Conservation (phyloP, 1,140 invertebrate species). For the Drosophila equinoxialis region DNA sequence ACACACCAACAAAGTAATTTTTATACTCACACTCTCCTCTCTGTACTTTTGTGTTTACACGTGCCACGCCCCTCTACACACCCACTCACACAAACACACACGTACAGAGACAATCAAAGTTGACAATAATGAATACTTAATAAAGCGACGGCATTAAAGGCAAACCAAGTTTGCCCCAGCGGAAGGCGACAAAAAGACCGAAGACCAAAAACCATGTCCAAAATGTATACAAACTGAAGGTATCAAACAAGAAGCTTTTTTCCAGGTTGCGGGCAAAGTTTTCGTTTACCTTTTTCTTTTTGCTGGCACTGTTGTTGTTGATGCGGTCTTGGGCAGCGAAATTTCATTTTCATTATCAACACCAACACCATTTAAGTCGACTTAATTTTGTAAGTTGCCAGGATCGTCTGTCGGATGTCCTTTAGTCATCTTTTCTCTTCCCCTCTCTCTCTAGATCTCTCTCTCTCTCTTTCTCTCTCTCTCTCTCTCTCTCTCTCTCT, state of each 20-base stretch:
- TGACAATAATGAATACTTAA: constrained; percentile 80
- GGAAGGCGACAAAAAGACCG: constrained; percentile 43
- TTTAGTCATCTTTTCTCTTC: neutral
- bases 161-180: constrained; percentile 34
- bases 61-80: neutral
- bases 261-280: constrained; percentile 54
- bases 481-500: neutral
- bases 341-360: constrained; percentile 76
- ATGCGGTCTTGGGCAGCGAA: constrained; percentile 26
- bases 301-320: constrained; percentile 4
- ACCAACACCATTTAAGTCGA: constrained; percentile 45
- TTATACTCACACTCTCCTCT: constrained; percentile 14
- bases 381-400: constrained; percentile 52
- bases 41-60: neutral
- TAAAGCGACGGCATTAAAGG: constrained; percentile 66
- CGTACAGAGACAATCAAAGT: constrained; percentile 50
- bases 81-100: neutral
- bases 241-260: neutral
- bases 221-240: neutral
- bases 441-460: neutral
- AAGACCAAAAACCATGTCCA: constrained; percentile 32
- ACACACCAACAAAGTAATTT: constrained; percentile 43
- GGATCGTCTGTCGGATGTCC: constrained; percentile 1
- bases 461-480: neutral
- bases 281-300: constrained; percentile 25